Base-by-base conservation (phyloP, 2,797 vertebrate species). In the Hephaestus fuliginosus region DNA sequence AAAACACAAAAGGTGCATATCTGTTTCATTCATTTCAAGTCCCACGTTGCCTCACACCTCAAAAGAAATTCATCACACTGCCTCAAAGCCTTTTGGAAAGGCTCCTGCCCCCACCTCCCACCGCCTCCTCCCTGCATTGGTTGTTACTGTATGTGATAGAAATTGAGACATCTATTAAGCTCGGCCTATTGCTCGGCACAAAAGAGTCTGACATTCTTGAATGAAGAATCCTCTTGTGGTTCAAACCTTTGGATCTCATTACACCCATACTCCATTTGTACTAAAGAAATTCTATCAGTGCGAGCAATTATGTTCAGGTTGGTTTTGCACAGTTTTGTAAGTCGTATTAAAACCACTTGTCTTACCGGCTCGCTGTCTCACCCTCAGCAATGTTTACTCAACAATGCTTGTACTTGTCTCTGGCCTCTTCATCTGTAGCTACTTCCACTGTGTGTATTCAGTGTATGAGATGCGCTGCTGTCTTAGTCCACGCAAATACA, bases 161-260 rank as follows among this genome's bases (percentile, higher is more conserved):
- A 92, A 95, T 94, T 88, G 92, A 94, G 91, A 93, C 92, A 90
- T 94, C 91, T 88, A 91, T 94, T 94, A 91, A 91, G 85, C 90
- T 82, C 30, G 55, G 85, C 87, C 90, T 91, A 94, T 93, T 92
- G 88, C 90, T 88, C 44, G 72, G 75, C 90, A 94, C 90, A 93
- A 93, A 95, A 81, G 91, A 88, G 76, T 89, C 91, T 92, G 94
- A 90, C 90, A 87, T 91, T 88, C 77, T 74, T 87, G 89, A 94
- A 91, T 89, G 90, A 92, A 88, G 87, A 91, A 91, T 92, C 87
- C 91, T 84, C 90, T 79, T 76, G 87, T 84, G 91, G 88, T 82
- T 85, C 69, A 84, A 88, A 91, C 88, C 86, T 80, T 90, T 91
- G 83, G 90, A 91, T 93, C 88, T 94, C 94, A 93, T 94, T 93